phyloP scores from a whole-genome alignment of 2,113 vertebrate genomes.

The Zosterops japonicus region DNA sequence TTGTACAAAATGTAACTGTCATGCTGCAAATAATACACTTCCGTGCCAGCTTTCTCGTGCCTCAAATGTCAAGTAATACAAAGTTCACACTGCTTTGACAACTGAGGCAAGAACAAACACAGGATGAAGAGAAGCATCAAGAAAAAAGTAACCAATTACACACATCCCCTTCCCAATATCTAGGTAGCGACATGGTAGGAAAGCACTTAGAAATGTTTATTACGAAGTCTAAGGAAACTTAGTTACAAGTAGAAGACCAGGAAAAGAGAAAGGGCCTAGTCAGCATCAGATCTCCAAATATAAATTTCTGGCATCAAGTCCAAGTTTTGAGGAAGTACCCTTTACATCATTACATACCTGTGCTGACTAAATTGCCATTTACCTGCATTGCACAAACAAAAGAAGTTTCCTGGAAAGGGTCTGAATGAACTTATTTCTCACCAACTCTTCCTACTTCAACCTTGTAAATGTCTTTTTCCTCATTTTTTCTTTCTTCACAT shows the following conservation, averaged over 20 bases:
- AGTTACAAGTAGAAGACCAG: not conserved
- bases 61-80: not conserved
- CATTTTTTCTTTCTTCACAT: not conserved
- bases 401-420: not conserved
- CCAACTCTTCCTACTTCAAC: not conserved
- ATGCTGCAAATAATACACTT: not conserved
- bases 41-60: not conserved
- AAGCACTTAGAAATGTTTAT: not conserved
- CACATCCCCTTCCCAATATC: not conserved
- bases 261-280: not conserved
- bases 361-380: not conserved
- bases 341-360: not conserved
- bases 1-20: not conserved
- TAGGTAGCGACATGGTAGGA: not conserved
- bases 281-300: not conserved
- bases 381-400: not conserved
- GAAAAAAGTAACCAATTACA: not conserved
- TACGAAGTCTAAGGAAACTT: not conserved
- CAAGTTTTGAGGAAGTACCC: not conserved
- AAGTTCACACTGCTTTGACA: not conserved
- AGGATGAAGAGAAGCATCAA: not conserved
- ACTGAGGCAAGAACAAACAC: not conserved
- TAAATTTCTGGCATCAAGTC: fast-evolving
- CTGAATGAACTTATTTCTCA: not conserved
- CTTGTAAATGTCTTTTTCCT: not conserved